Percentiles rank a stretch among this genome's conserved stretches.
Evolutionary conservation across 2,888 invertebrate species (phyloP).

Genomic region (Drosophila subsilvestris): DNA sequence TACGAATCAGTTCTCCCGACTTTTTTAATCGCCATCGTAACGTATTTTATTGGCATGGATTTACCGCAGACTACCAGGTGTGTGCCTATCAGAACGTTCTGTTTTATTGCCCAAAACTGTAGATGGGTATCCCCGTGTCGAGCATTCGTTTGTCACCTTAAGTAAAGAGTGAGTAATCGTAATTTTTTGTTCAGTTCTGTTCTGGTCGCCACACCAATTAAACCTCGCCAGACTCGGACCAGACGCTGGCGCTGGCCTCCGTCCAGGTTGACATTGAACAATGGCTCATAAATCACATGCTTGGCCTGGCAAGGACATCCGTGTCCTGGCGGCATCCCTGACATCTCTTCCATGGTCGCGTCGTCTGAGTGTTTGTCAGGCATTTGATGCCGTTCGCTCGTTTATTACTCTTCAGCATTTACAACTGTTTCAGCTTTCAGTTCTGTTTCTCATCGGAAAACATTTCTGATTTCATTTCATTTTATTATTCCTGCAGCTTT

Average conservation of each 20-base stretch:
- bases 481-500: conserved; percentile 56
- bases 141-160: neutral
- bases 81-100: neutral
- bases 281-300: conserved; percentile 63
- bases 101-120: neutral
- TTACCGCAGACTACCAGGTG: neutral
- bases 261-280: conserved; percentile 61
- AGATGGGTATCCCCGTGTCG: conserved; percentile 12
- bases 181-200: conserved; percentile 26
- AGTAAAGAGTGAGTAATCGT: conserved; percentile 37
- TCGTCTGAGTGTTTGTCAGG: conserved; percentile 31
- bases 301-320: conserved; percentile 19
- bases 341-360: neutral
- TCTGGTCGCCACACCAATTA: conserved; percentile 60
- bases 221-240: conserved; percentile 59
- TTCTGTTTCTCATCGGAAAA: conserved; percentile 10
- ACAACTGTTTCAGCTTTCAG: conserved; percentile 34
- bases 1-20: neutral
- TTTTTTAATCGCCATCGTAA: neutral
- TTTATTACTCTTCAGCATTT: conserved; percentile 58
- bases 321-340: conserved; percentile 30
- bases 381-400: conserved; percentile 55
- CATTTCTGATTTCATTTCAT: conserved; percentile 29
- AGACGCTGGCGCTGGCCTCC: conserved; percentile 43
- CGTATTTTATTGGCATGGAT: neutral